These are phyloP conservation scores for Phthorimaea operculella DNA, from an alignment of 1,140 invertebrate species.

Conservation along the genomic window DNA sequence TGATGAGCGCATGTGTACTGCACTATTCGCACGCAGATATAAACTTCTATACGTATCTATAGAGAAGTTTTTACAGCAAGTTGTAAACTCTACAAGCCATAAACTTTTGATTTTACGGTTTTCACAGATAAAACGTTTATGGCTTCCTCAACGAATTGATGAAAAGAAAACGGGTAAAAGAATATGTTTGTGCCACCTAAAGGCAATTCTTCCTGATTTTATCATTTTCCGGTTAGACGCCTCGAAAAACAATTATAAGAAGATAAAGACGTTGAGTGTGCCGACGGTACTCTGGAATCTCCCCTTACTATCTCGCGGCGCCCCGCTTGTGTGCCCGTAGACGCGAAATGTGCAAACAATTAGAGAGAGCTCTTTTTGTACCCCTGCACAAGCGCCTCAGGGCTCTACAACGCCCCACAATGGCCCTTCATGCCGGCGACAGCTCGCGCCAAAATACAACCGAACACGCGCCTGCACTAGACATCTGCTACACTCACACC, in stretches of 20 bases:
- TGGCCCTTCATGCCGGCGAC: slow-evolving; percentile 49
- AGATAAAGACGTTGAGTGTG: slow-evolving; percentile 2
- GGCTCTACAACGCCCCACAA: slow-evolving; percentile 27
- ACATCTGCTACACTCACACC: slow-evolving; percentile 53
- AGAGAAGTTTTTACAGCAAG: too few relatives aligned
- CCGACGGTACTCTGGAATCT: neutral
- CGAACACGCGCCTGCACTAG: slow-evolving; percentile 31
- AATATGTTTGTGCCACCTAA: neutral
- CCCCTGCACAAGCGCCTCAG: too few relatives aligned
- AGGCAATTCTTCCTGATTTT: neutral
- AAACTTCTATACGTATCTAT: too few relatives aligned
- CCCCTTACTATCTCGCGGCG: slow-evolving; percentile 12
- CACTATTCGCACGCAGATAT: too few relatives aligned
- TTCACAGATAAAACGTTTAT: too few relatives aligned
- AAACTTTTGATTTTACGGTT: too few relatives aligned
- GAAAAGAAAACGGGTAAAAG: too few relatives aligned
- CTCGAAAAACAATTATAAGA: neutral
- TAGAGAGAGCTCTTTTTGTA: slow-evolving; percentile 51
- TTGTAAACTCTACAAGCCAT: too few relatives aligned
- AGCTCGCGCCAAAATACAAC: slow-evolving; percentile 40
- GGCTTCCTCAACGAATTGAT: too few relatives aligned
- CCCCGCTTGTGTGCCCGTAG: slow-evolving; percentile 17
- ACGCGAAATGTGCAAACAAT: slow-evolving; percentile 61
- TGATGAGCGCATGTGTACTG: neutral
- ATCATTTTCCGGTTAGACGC: neutral